Evolutionary conservation across 2,888 invertebrate species (phyloP).

Genomic region (Invenusta paracnida): DNA sequence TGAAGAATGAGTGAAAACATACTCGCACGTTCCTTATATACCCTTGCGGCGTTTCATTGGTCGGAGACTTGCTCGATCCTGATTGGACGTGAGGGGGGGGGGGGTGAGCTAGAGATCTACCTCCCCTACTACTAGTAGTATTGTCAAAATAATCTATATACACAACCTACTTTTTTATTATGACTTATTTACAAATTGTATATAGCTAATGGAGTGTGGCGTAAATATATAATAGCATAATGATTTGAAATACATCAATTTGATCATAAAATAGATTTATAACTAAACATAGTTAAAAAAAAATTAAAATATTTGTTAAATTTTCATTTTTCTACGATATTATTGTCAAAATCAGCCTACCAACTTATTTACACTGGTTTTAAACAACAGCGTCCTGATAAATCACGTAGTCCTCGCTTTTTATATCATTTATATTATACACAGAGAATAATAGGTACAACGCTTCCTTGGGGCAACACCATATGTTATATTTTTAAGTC

Average conservation of each 20-base stretch:
- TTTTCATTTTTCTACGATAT: slow-evolving; percentile 7
- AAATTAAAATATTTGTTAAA: not conserved
- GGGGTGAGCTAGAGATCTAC: too few species aligned
- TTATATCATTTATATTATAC: too few species aligned
- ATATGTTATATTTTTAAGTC: too few species aligned
- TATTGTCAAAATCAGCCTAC: not conserved
- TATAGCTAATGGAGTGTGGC: not conserved
- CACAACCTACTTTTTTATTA: not conserved
- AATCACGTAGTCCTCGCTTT: slow-evolving; percentile 25
- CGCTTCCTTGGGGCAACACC: too few species aligned
- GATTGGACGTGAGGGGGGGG: too few species aligned
- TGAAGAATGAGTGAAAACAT: too few species aligned
- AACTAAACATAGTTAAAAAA: not conserved
- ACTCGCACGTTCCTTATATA: too few species aligned
- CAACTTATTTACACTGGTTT: slow-evolving; percentile 26
- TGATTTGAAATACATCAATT: not conserved
- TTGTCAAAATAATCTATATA: too few species aligned
- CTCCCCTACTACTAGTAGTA: too few species aligned
- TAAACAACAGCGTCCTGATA: slow-evolving; percentile 15
- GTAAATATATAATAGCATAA: not conserved
- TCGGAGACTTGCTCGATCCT: too few species aligned
- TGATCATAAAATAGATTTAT: not conserved
- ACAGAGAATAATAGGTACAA: too few species aligned
- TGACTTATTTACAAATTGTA: not conserved
- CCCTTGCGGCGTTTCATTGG: too few species aligned